Evolutionary conservation across 1,140 invertebrate species (phyloP).

Genomic region (Leptopilina boulardi): DNA sequence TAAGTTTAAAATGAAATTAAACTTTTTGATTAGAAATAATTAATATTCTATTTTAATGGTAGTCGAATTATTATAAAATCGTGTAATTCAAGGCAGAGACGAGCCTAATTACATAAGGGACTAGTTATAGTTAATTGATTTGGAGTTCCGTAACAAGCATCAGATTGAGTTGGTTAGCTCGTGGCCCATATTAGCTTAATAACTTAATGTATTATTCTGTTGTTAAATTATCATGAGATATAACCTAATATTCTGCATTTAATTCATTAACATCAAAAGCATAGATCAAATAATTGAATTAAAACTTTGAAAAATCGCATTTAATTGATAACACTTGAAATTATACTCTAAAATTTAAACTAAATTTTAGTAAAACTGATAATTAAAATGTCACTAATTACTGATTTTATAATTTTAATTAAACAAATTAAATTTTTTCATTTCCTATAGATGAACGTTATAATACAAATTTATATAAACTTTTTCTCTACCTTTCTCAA

Average conservation of each 20-base stretch:
- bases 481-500: no score
- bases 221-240: constrained; percentile 18
- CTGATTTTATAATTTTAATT: no score
- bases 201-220: constrained; percentile 37
- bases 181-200: constrained; percentile 35
- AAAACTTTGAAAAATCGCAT: not conserved
- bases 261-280: not conserved
- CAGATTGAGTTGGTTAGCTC: constrained; percentile 48
- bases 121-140: constrained; percentile 58
- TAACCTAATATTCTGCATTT: constrained; percentile 37
- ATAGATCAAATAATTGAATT: not conserved
- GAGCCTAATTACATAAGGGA: constrained; percentile 51
- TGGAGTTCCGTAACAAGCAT: constrained; percentile 47
- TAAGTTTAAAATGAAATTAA: not conserved
- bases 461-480: no score
- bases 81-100: constrained; percentile 1
- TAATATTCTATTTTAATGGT: not conserved
- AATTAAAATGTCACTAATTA: no score
- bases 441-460: no score
- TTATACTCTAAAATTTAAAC: no score
- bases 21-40: not conserved
- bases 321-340: no score
- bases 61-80: not conserved
- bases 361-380: no score
- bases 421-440: no score